Evolutionary conservation across 2,797 vertebrate species (phyloP).

Genomic region (Sitta carolinensis): DNA sequence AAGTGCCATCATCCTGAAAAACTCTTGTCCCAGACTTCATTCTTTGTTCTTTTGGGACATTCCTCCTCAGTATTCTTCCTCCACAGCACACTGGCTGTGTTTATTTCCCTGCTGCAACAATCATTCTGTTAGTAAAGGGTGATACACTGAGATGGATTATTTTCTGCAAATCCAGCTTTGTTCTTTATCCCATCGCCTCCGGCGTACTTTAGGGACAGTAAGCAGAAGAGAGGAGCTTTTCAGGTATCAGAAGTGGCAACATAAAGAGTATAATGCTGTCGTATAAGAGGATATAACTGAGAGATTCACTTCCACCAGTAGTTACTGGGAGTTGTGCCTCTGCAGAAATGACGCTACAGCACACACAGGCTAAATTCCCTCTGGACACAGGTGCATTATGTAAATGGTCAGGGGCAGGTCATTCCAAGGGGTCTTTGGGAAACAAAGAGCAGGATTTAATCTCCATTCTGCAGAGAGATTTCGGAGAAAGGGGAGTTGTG

Average conservation of each 20-base stretch:
- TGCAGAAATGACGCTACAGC: not conserved
- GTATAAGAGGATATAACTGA: not conserved
- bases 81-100: conserved; percentile 17
- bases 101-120: conserved; percentile 27
- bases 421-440: not conserved
- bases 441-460: not conserved
- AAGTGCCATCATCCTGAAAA: conserved; percentile 41
- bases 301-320: not conserved
- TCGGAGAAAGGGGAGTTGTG: not conserved
- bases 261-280: not conserved
- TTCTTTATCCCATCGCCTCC: conserved; percentile 43
- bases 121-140: not conserved
- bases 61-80: conserved; percentile 24
- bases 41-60: conserved; percentile 35
- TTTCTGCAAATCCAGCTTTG: conserved; percentile 64
- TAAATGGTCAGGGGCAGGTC: not conserved
- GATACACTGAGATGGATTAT: conserved; percentile 48
- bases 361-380: not conserved
- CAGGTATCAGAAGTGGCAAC: conserved; percentile 43
- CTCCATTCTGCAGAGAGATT: not conserved
- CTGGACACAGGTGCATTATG: not conserved
- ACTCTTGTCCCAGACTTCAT: not conserved
- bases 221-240: conserved; percentile 48
- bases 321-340: not conserved
- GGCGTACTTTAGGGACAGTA: conserved; percentile 26